Base-by-base conservation (phyloP, 2,113 vertebrate genomes). In the Clinocottus analis region DNA sequence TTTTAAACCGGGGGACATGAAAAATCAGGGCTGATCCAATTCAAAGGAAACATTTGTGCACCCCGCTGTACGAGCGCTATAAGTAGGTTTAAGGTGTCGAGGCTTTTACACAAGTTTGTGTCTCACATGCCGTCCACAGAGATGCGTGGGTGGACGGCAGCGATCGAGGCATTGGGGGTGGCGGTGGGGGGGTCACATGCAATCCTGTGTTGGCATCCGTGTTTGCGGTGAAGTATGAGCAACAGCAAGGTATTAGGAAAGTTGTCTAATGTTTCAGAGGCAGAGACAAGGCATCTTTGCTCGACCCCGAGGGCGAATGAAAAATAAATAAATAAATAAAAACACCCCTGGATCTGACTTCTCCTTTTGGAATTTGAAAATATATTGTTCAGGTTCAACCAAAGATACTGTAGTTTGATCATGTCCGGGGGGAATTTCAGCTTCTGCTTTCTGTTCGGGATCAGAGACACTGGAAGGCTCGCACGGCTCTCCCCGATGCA, bases 61-160 rank as follows among this genome's bases (percentile, higher is more conserved):
- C 58, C 51, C 21, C 7, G 27, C 12, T 16, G 16, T 33, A 35
- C 45, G 77, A 77, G 53, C n/a, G 67, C 55, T 80, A 74, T 73
- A 49, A 21, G 5, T 11, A 16, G 58, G 61, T 67, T 58, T 27
- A 8, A 68, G 47, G 72, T 63, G 70, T 35, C 12, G 13, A 77
- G 49, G 16, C 64, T 55, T 39, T n/a, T n/a, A 39, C 12, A 33
- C 45, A 29, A 51, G 60, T 51, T 41, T 31, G 45, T 29, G 49
- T 60, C 71, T 75, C 75, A 70, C 59, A 55, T 58, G 47, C 60
- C 11, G 17, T 35, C 75, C 47, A 56, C 58, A n/a, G 62, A 62
- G 56, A 75, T 12, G 55, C 1, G 60, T 78, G 49, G 69, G 79
- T 31, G 55, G 53, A 67, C 64, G 16, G 66, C 78, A 67, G 64